These are phyloP conservation scores for Phthorimaea operculella DNA, from an alignment of 1,140 invertebrate species.

Conservation along the genomic window DNA sequence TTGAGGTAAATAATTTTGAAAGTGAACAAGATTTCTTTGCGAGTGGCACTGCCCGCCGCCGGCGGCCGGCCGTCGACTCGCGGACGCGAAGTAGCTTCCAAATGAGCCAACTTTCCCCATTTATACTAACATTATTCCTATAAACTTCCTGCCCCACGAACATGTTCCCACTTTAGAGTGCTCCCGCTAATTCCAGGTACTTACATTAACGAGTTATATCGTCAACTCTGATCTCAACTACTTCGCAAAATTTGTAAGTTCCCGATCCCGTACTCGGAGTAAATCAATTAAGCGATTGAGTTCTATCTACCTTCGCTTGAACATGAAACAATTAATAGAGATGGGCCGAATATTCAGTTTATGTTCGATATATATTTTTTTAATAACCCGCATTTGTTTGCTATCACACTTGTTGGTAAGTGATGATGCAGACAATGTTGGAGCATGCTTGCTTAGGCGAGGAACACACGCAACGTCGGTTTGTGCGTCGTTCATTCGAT, in stretches of 20 bases:
- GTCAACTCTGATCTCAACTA: constrained; percentile 20
- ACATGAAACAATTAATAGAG: not conserved
- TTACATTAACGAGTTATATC: constrained; percentile 34
- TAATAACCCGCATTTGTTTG: too few relatives aligned
- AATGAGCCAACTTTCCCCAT: constrained; percentile 60
- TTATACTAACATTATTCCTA: constrained; percentile 55
- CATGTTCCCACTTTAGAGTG: constrained; percentile 30
- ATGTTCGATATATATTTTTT: too few relatives aligned
- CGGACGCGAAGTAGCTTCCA: constrained; percentile 35
- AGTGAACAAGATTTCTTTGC: constrained; percentile 28
- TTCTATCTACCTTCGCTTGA: not conserved
- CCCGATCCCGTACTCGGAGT: not conserved
- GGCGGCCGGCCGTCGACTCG: constrained; percentile 17
- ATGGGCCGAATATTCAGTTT: too few relatives aligned
- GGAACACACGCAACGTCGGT: too few relatives aligned
- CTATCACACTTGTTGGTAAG: too few relatives aligned
- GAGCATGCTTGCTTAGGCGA: too few relatives aligned
- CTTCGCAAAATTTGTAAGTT: not conserved
- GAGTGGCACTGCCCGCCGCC: constrained; percentile 20
- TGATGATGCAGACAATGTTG: too few relatives aligned
- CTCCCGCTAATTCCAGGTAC: constrained; percentile 30
- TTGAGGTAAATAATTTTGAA: constrained; percentile 42
- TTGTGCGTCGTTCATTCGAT: too few relatives aligned
- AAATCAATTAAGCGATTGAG: not conserved
- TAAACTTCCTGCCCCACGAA: constrained; percentile 41